These are phyloP conservation scores for Pararge aegeria DNA, from an alignment of 1,140 invertebrate species.

Conservation along the genomic window DNA sequence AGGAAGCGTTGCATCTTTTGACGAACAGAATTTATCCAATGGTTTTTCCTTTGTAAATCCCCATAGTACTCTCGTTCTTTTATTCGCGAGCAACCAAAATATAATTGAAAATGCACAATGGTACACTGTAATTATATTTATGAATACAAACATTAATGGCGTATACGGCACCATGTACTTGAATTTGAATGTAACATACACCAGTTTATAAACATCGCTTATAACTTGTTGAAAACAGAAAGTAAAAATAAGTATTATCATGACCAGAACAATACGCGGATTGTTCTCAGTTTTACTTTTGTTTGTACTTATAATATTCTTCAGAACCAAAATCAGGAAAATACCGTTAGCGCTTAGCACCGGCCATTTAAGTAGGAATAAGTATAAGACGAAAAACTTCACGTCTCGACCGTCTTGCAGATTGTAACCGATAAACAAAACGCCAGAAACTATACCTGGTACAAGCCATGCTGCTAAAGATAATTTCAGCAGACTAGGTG, in stretches of 20 bases:
- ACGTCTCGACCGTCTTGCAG: slow-evolving; percentile 26
- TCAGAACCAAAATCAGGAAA: slow-evolving; percentile 46
- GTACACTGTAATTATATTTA: slow-evolving; percentile 49
- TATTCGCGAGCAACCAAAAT: slow-evolving; percentile 71
- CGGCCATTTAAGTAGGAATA: slow-evolving; percentile 61
- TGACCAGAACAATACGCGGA: slow-evolving; percentile 47
- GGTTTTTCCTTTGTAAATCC: slow-evolving; percentile 33
- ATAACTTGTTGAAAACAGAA: slow-evolving; percentile 63
- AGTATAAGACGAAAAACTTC: slow-evolving; percentile 37
- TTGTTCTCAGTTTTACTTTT: slow-evolving; percentile 44
- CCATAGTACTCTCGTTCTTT: slow-evolving; percentile 59
- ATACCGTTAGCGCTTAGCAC: slow-evolving; percentile 47
- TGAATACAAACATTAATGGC: slow-evolving; percentile 34
- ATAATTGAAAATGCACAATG: slow-evolving; percentile 61
- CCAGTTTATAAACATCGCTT: slow-evolving; percentile 46
- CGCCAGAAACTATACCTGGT: slow-evolving; percentile 32
- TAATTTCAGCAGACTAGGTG: slow-evolving; percentile 37
- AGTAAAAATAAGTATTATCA: slow-evolving; percentile 54
- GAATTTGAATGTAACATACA: slow-evolving; percentile 28
- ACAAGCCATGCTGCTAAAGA: slow-evolving; percentile 46
- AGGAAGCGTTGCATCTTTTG: not conserved
- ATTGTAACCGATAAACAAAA: slow-evolving; percentile 30
- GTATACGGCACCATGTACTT: slow-evolving; percentile 16
- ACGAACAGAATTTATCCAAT: slow-evolving; percentile 18
- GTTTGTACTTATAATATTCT: slow-evolving; percentile 47